Conservation (phyloP, 2,113 vertebrate genomes). For the Camarhynchus parvulus region DNA sequence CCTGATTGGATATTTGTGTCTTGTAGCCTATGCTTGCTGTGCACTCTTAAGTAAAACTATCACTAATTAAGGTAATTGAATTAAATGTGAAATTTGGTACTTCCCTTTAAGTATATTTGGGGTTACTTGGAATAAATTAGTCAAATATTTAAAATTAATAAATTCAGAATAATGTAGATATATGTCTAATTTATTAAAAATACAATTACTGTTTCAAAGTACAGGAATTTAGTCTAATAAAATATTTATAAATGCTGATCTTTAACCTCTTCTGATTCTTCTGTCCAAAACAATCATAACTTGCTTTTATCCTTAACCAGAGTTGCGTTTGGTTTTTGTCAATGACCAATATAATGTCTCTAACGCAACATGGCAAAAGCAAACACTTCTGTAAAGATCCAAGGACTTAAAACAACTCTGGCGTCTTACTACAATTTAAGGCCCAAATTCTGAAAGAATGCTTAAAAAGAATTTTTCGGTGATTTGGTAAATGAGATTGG, state of each 20-base stretch:
- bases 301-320: background rate
- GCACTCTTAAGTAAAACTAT: background rate
- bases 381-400: background rate
- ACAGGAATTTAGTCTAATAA: background rate
- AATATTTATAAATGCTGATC: background rate
- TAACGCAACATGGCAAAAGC: background rate
- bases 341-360: background rate
- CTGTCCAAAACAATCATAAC: background rate
- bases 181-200: background rate
- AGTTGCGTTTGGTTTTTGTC: background rate
- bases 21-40: background rate
- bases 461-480: background rate
- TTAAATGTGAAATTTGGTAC: background rate
- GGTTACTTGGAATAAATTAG: conserved; percentile 3
- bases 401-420: background rate
- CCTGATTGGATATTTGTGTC: background rate
- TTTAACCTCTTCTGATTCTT: background rate
- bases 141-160: background rate
- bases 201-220: background rate
- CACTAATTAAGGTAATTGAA: background rate
- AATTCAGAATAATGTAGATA: background rate
- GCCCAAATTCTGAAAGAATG: background rate
- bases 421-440: background rate
- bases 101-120: background rate
- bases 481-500: background rate